These are phyloP conservation scores for Clarias fuscus DNA, from an alignment of 2,797 vertebrate genomes.

Conservation along the genomic window DNA sequence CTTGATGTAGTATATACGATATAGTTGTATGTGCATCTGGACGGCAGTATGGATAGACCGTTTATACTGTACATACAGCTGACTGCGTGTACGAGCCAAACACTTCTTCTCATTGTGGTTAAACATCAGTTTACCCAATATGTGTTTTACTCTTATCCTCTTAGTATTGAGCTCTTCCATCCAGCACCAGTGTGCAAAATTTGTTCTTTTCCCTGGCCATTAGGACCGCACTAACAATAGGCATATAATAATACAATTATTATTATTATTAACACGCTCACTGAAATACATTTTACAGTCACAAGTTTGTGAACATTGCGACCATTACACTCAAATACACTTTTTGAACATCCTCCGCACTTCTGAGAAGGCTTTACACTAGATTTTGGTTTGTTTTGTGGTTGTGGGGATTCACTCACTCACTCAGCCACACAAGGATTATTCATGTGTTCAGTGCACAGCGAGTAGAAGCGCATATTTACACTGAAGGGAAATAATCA, in stretches of 20 bases:
- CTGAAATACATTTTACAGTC: not conserved
- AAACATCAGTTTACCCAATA: not conserved
- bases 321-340: not conserved
- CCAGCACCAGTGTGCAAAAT: not conserved
- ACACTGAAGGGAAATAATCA: not conserved
- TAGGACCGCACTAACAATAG: not conserved
- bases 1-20: too few species aligned
- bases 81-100: not conserved
- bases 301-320: not conserved
- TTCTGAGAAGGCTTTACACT: not conserved
- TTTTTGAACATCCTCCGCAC: not conserved
- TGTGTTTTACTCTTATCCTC: not conserved
- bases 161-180: not conserved
- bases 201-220: not conserved
- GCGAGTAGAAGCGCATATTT: not conserved
- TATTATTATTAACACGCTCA: not conserved
- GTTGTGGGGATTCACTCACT: not conserved
- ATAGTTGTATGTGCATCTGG: not conserved
- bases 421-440: not conserved
- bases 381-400: not conserved
- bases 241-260: not conserved
- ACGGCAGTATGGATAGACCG: not conserved
- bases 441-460: not conserved
- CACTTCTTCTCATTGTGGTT: not conserved
- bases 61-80: not conserved